Base-by-base conservation (phyloP, 2,113 vertebrate species). In the Pimephales promelas region DNA sequence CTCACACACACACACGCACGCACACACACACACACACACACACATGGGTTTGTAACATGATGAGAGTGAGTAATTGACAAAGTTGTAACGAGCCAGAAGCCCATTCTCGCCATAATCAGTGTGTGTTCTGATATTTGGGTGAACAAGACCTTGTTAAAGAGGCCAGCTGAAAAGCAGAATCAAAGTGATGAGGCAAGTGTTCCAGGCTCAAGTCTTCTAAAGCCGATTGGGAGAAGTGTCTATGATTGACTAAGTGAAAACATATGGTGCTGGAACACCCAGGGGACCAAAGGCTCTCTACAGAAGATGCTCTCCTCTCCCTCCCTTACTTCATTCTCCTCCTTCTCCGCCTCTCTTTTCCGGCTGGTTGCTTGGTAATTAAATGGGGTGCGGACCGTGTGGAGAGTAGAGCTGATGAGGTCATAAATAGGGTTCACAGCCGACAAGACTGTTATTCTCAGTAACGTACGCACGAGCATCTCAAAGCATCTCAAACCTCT, bases 161-260 rank as follows among this genome's bases (percentile, higher is more conserved):
- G 64, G 89, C 52, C 73, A 49, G 87, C 73, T 76, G 83, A 83
- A 89, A 88, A 87, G 86, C 22, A 56, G 83, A 85, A 80, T 81
- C 83, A 74, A 62, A 86, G 89, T 84, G 88, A 87, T 80, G 81
- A 84, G 84, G 82, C 47, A 79, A 83, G 81, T 6, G 57, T 36
- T 66, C 87, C 74, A 84, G 70, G 52, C 64, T 61, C 28, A 36
- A 54, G 88, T 86, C 87, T 86, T 82, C 86, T 26, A 13, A 74
- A 73, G 88, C 89, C 88, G 90, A 88, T 90, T 91, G 89, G 89
- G 89, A 83, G 87, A 89, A 88, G 86, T 87, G 88, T 88, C 70
- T 87, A 92, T 87, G 90, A 91, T 90, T 90, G 91, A 88, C 89
- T 93, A 93, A 94, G 91, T 92, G 91, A 87, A 92, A 92, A 90